Evolutionary conservation across 2,888 invertebrate genomes (phyloP).

Genomic region (Drosophila demipolita): DNA sequence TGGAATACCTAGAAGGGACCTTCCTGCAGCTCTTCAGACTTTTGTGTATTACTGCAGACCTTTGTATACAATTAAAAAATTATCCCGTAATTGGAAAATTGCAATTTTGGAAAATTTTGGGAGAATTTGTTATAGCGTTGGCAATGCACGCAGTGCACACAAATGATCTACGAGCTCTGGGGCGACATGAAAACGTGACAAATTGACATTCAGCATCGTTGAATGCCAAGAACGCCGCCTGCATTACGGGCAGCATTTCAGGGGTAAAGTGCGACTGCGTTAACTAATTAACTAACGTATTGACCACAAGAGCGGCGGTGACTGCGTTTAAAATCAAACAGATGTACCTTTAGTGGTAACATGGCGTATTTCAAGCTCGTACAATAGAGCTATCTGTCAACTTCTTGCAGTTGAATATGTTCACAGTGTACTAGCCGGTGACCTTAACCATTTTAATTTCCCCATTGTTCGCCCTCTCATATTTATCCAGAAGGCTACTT

Average conservation of each 20-base stretch:
- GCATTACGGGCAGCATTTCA: background rate
- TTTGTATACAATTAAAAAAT: background rate
- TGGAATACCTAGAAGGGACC: background rate
- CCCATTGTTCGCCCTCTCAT: background rate
- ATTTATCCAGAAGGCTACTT: background rate
- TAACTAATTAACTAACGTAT: background rate
- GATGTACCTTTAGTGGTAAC: background rate
- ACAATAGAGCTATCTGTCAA: conserved; percentile 4
- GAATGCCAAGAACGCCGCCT: background rate
- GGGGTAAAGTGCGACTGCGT: background rate
- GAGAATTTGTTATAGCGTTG: background rate
- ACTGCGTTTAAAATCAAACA: background rate
- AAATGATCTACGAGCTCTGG: background rate
- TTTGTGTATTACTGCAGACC: background rate
- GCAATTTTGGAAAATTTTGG: background rate
- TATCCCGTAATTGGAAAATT: background rate
- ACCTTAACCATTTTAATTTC: background rate
- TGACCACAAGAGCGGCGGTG: background rate
- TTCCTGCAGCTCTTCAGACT: background rate
- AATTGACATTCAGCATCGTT: background rate
- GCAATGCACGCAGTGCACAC: background rate
- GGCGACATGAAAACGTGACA: conserved; percentile 1
- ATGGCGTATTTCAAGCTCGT: background rate
- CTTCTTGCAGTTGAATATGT: background rate
- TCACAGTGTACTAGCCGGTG: conserved; percentile 3